Evolutionary conservation across 2,888 invertebrate genomes (phyloP), one percentile per base, ranked within the genome.

Genomic region (Ametastegia equiseti): DNA sequence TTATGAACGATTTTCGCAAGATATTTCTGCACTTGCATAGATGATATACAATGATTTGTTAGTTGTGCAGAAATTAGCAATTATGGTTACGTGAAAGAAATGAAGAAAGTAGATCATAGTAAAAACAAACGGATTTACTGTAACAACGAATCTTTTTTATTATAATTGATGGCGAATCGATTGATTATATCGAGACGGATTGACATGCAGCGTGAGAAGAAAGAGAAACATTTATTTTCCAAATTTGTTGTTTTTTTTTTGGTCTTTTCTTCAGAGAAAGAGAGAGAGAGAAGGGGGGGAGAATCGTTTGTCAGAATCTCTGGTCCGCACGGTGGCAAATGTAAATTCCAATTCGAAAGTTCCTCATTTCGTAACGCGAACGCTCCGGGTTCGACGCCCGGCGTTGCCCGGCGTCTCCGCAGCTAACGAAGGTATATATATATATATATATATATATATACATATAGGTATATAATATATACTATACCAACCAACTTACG

Each of bases 301-400:
- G 39, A 67, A 5, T 67, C 19, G 39, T 67, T 39, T 15, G 63
- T 63, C 33, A 67, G 39, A 67, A 67, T 67, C 65, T 39, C 39
- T 39, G 36, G 65, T 39, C 39, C 65, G 36, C 65, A 1, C 9
- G 2, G n/a, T 36, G 75, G 30, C 27, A 75, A 54, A 75, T 50
- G 50, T 50, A 75, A 75, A 60, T 78, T 42, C 57, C 78, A n/a
- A 71, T 80, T 54, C 57, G 80, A 69, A 86, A 89, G 89, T 89
- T 89, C 88, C 88, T 87, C 84, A 88, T 89, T 88, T 89, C 89
- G 86, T 87, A 89, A 89, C 82, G 85, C 83, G 87, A 86, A 84
- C 86, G 85, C 4, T 86, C 88, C 86, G 88, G 86, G 88, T 89
- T 89, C 89, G 88, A 88, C 83, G 88, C 83, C 88, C 89, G 86